phyloP scores from a whole-genome alignment of 2,888 invertebrate genomes.

The Eupithecia dodoneata region DNA sequence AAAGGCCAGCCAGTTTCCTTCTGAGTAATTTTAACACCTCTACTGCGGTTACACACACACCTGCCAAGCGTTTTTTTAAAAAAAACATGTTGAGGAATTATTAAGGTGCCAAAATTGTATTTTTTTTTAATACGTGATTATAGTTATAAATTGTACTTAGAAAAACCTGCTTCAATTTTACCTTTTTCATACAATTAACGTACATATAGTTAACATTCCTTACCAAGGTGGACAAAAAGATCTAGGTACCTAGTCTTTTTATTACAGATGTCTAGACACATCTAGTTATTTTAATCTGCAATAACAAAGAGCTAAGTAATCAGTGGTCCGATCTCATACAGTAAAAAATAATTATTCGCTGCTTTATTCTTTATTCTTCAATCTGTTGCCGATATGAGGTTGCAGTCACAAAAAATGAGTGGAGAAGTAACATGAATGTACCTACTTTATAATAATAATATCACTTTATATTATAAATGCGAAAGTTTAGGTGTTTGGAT shows the following conservation, averaged over 20 bases:
- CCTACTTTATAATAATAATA: no score
- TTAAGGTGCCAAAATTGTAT: no score
- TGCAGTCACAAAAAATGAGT: conserved; percentile 54
- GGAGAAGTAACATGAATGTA: conserved; percentile 4
- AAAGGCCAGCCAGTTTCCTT: background rate
- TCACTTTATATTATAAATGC: no score
- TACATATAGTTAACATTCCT: background rate
- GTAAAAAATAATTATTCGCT: conserved; percentile 73
- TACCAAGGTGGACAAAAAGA: background rate
- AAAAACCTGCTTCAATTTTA: background rate
- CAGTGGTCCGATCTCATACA: conserved; percentile 45
- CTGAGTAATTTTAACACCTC: background rate
- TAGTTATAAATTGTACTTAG: background rate
- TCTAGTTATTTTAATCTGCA: conserved; percentile 14
- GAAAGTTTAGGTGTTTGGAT: no score
- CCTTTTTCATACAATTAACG: background rate
- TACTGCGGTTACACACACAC: background rate
- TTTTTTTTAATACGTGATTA: no score
- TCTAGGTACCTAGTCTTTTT: background rate
- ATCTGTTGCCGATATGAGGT: conserved; percentile 72
- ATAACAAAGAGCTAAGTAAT: conserved; percentile 37
- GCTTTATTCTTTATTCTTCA: conserved; percentile 73
- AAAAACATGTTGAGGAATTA: background rate
- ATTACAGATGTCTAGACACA: conserved; percentile 5
- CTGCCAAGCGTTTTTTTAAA: background rate